phyloP scores from a whole-genome alignment of 2,113 vertebrate genomes.

The Hepsetus odoe region DNA sequence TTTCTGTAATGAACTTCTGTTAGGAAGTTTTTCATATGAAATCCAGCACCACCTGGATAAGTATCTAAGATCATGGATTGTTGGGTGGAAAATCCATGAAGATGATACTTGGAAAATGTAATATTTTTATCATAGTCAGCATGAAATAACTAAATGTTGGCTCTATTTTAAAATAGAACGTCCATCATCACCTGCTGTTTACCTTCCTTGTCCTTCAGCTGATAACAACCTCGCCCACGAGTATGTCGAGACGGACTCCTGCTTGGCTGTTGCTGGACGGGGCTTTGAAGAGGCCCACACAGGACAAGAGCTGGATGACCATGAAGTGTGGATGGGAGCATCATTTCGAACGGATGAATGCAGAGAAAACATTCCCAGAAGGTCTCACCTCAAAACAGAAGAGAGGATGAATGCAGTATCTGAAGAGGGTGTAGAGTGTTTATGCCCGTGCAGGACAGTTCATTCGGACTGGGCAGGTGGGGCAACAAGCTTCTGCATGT shows the following conservation, averaged over 20 bases:
- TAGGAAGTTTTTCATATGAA: too few species aligned
- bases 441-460: neutral
- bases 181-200: too few species aligned
- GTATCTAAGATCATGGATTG: too few species aligned
- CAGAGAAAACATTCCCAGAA: neutral
- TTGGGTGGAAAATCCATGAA: too few species aligned
- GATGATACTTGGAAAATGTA: too few species aligned
- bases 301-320: neutral
- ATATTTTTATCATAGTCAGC: too few species aligned
- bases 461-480: neutral
- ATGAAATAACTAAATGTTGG: too few species aligned
- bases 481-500: neutral
- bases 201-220: neutral
- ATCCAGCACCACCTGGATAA: too few species aligned
- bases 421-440: neutral
- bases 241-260: slow-evolving; percentile 21
- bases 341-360: neutral
- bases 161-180: too few species aligned
- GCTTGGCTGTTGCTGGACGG: neutral
- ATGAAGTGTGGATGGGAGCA: slow-evolving; percentile 3
- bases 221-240: neutral
- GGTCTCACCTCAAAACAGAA: neutral
- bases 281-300: neutral
- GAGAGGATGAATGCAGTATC: neutral
- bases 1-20: too few species aligned